These are phyloP conservation scores for Lepus europaeus DNA, from an alignment of 2,113 vertebrate genomes.

Conservation along the genomic window DNA sequence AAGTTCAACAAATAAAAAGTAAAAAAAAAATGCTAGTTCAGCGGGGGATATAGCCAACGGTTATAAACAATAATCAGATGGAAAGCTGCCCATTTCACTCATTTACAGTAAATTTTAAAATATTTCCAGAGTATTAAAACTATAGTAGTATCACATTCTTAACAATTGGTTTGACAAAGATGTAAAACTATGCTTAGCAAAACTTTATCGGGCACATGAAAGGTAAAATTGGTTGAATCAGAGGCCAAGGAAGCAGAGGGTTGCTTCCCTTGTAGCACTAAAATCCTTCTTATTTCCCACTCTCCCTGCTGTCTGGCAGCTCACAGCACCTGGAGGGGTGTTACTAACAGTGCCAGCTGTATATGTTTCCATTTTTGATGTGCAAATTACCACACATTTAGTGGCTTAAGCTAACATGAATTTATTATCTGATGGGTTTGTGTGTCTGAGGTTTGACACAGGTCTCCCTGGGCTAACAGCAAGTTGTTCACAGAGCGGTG, in stretches of 20 bases:
- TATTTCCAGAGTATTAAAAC: no score
- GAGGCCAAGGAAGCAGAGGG: background rate
- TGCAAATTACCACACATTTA: background rate
- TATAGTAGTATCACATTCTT: no score
- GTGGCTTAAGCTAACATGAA: background rate
- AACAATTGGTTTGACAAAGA: no score
- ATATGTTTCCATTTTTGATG: background rate
- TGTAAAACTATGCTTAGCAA: no score
- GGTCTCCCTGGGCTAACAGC: background rate
- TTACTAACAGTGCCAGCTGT: background rate
- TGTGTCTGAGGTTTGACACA: background rate
- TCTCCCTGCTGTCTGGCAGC: background rate
- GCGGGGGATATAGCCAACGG: no score
- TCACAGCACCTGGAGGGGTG: background rate
- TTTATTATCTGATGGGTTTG: background rate
- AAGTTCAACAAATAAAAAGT: no score
- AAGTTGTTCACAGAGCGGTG: background rate
- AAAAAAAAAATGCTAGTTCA: no score
- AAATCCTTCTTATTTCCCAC: conserved; percentile 1
- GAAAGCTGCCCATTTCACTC: no score
- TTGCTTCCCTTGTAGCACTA: background rate
- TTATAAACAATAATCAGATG: no score
- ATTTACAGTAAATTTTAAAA: no score
- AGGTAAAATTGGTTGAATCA: background rate
- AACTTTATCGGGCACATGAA: background rate